Conservation (phyloP, 1,140 invertebrate species). For the Drosophila suzukii region DNA sequence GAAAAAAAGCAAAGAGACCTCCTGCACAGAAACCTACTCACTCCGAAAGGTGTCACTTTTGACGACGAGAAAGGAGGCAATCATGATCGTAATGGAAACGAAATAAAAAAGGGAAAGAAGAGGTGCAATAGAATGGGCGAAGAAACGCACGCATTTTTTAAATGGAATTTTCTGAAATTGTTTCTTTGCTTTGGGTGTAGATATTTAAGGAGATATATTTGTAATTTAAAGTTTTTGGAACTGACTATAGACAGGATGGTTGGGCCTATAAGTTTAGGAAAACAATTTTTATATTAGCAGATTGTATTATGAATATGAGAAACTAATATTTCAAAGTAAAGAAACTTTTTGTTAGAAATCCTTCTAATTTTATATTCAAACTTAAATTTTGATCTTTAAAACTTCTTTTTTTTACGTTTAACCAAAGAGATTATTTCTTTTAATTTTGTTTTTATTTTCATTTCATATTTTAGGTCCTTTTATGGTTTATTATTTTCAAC, state of each 20-base stretch:
- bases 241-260: background rate
- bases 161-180: conserved; percentile 21
- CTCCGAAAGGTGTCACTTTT: conserved; percentile 34
- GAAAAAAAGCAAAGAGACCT: conserved; percentile 16
- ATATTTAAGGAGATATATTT: background rate
- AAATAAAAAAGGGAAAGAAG: conserved; percentile 14
- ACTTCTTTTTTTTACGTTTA: background rate
- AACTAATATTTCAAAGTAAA: too few relatives aligned
- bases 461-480: background rate
- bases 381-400: background rate
- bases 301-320: too few relatives aligned
- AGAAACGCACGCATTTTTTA: conserved; percentile 11
- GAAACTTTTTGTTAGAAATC: too few relatives aligned
- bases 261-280: background rate
- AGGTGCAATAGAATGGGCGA: conserved; percentile 7
- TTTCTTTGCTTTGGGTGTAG: background rate
- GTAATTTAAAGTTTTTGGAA: background rate
- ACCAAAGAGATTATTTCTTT: background rate
- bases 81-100: conserved; percentile 15
- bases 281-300: background rate
- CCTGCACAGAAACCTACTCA: conserved; percentile 19
- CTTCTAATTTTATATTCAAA: background rate
- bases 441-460: background rate
- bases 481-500: background rate
- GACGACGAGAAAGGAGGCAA: conserved; percentile 39